Base-by-base conservation (phyloP, 2,113 vertebrate species). In the Nesoenas mayeri region DNA sequence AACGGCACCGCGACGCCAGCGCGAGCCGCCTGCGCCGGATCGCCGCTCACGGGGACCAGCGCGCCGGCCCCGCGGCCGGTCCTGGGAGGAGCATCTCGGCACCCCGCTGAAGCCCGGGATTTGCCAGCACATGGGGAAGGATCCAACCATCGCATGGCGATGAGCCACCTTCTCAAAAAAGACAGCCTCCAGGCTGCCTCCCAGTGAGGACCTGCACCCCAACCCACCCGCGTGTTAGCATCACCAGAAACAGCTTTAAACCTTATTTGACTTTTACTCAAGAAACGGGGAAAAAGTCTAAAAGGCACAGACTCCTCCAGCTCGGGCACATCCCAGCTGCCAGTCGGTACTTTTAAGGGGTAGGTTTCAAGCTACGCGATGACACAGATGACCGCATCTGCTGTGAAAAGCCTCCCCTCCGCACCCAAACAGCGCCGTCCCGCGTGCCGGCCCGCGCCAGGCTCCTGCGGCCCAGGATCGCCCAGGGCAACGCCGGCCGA, bases 141-240 rank as follows among this genome's bases (percentile, higher is more conserved):
- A 73, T 51, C 50, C 0, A 2, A 26, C 29, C 3, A 0, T 17
- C 7, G 0, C 38, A 9, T 0, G 3, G 57, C 26, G 50, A 54
- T 13, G 6, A 53, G 65, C 2, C 4, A 36, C 54, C 5, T 40
- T 61, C 64, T 54, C 0, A 1, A 74, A 32, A 53, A 75, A 42
- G 34, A 31, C 44, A 61, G 34, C 47, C 32, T 54, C 56, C 57
- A 38, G 38, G 32, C 51, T 47, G 50, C 36, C 40, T 58, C 60
- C 22, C 10, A 4, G 5, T 25, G 47, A 48, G 42, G 38, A 79
- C 14, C 48, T 12, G 24, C 56, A 60, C 34, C 24, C n/a, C 24
- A 70, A 53, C 50, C 34, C 26, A 48, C 10, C 1, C 24, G 38
- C 36, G 48, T 0, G 0, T 60, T 10, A 34, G 5, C 26, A 32